Evolutionary conservation across 2,797 vertebrate species (phyloP).

Genomic region (Centroberyx gerrardi): DNA sequence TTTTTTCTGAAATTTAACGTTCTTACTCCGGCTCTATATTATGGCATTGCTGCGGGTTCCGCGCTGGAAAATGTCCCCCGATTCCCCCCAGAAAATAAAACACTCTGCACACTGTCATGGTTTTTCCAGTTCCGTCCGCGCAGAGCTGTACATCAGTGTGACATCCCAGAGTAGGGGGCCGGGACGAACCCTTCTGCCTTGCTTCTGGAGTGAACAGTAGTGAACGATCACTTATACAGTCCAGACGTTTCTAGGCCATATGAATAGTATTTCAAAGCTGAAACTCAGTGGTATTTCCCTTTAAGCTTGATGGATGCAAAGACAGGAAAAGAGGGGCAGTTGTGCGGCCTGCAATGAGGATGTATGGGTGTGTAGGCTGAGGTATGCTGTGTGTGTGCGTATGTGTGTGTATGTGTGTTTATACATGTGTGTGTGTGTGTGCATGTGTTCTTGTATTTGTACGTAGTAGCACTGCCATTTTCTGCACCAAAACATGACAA

Average conservation of each 20-base stretch:
- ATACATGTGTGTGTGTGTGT: slow-evolving; percentile 8
- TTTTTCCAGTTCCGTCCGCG: slow-evolving; percentile 66
- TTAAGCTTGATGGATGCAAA: slow-evolving; percentile 50
- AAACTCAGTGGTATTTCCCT: slow-evolving; percentile 59
- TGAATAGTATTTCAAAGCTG: slow-evolving; percentile 37
- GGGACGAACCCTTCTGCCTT: slow-evolving; percentile 47
- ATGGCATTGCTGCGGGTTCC: slow-evolving; percentile 76
- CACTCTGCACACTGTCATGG: slow-evolving; percentile 72
- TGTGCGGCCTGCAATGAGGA: slow-evolving; percentile 66
- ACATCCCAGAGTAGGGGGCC: slow-evolving; percentile 53
- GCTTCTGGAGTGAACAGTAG: slow-evolving; percentile 34
- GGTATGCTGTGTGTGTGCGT: slow-evolving; percentile 42
- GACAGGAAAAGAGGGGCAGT: slow-evolving; percentile 33
- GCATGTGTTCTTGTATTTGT: slow-evolving; percentile 9
- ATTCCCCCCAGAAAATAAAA: slow-evolving; percentile 75
- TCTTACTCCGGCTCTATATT: slow-evolving; percentile 65
- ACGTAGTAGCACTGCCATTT: not conserved
- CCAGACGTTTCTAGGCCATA: slow-evolving; percentile 17
- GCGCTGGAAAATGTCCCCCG: slow-evolving; percentile 74
- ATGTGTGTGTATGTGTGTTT: slow-evolving; percentile 29
- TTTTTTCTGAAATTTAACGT: slow-evolving; percentile 33
- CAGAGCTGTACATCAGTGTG: slow-evolving; percentile 65
- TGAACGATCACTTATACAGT: slow-evolving; percentile 21
- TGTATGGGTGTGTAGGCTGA: slow-evolving; percentile 38
- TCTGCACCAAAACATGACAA: slow-evolving; percentile 5